phyloP scores from a whole-genome alignment of 92 coral and sea anemone genomes.

The Heteractis magnifica region DNA sequence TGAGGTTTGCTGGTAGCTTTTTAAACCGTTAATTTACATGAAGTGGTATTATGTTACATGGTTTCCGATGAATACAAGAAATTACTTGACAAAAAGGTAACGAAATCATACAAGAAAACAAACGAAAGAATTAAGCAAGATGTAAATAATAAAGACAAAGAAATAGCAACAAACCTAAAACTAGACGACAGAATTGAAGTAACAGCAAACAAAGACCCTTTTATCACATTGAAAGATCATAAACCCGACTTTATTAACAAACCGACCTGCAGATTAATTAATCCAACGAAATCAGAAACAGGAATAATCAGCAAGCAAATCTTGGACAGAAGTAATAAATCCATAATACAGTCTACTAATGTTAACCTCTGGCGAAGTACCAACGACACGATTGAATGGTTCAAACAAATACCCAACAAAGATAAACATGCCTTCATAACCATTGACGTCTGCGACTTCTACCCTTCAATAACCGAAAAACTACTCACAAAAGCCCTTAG shows the following conservation, averaged over 20 bases:
- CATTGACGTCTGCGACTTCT: not conserved
- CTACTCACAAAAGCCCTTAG: constrained; percentile 7
- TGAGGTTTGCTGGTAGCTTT: too few relatives aligned
- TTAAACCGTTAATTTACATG: too few relatives aligned
- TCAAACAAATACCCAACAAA: not conserved
- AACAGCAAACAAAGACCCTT: constrained; percentile 21
- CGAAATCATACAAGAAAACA: constrained; percentile 42
- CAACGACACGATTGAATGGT: not conserved
- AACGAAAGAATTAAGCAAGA: constrained; percentile 3
- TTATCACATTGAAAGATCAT: constrained; percentile 10
- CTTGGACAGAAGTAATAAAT: too few relatives aligned
- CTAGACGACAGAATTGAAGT: constrained; percentile 48
- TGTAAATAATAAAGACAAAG: constrained; percentile 19
- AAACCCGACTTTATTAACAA: too few relatives aligned
- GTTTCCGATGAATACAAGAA: too few relatives aligned
- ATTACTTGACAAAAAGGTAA: not conserved
- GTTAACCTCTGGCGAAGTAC: constrained; percentile 8
- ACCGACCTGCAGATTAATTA: too few relatives aligned
- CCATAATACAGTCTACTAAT: not conserved
- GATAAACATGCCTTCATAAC: not conserved
- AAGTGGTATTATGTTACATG: too few relatives aligned
- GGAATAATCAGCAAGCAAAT: constrained; percentile 26
- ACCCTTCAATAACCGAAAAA: not conserved
- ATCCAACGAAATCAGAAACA: not conserved
- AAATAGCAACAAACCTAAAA: constrained; percentile 36